Percentiles rank a stretch among this genome's conserved stretches.
Conservation (phyloP, 2,888 invertebrate genomes). For the Thecophora atra region DNA sequence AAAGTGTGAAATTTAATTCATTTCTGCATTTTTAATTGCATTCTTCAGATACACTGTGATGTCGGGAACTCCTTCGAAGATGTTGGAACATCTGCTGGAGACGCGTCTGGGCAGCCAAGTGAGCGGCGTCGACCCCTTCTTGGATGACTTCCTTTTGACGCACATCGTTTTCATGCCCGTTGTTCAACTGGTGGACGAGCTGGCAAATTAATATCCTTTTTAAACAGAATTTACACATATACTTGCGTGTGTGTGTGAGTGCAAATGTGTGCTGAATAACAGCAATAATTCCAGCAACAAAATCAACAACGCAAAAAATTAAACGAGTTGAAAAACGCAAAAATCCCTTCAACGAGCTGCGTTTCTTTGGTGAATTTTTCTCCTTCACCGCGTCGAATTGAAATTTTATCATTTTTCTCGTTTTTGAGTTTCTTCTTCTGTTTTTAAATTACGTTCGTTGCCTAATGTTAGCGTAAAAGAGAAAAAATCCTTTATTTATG, state of each 20-base stretch:
- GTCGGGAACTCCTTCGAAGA: constrained; percentile 87
- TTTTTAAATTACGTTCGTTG: too few relatives aligned
- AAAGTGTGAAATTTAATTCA: neutral
- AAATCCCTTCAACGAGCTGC: neutral
- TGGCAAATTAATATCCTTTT: constrained; percentile 83
- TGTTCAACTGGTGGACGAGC: constrained; percentile 76
- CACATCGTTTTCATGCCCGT: constrained; percentile 85
- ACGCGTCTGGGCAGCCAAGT: constrained; percentile 76
- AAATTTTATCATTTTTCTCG: constrained; percentile 20
- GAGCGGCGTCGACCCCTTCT: constrained; percentile 75
- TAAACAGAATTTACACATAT: constrained; percentile 44
- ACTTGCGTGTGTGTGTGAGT: neutral
- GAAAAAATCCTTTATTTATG: too few relatives aligned
- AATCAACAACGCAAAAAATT: neutral
- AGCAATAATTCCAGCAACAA: neutral
- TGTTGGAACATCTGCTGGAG: constrained; percentile 85
- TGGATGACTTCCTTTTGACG: constrained; percentile 84
- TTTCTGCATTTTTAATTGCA: constrained; percentile 1
- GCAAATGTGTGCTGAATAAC: neutral
- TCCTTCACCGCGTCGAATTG: constrained; percentile 19
- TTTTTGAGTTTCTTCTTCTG: too few relatives aligned
- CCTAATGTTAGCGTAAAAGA: too few relatives aligned
- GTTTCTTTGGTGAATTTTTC: neutral
- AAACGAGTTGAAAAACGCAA: neutral
- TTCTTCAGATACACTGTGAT: constrained; percentile 80